Evolutionary conservation across 2,888 invertebrate genomes (phyloP).

Genomic region (Cantharis rufa): DNA sequence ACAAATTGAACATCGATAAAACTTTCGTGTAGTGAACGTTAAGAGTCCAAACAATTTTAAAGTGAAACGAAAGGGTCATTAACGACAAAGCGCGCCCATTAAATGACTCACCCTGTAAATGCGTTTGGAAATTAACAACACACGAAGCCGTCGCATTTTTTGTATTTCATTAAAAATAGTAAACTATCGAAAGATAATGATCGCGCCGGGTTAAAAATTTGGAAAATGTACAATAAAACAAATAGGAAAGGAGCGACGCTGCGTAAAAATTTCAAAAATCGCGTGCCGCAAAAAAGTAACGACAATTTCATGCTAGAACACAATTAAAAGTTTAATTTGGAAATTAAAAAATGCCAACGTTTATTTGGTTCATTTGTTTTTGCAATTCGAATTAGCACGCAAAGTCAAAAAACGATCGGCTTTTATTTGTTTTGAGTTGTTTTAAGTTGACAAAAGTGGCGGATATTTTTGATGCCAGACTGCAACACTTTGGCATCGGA

Average conservation of each 20-base stretch:
- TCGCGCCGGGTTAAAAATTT: neutral
- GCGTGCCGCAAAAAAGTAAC: neutral
- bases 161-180: neutral
- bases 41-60: neutral
- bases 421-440: neutral
- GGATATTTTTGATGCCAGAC: neutral
- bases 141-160: neutral
- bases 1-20: neutral
- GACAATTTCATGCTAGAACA: slow-evolving; percentile 1
- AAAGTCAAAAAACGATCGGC: neutral
- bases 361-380: neutral
- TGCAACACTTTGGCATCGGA: neutral
- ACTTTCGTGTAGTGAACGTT: neutral
- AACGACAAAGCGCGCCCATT: neutral
- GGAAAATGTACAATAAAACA: neutral
- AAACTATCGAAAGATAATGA: neutral
- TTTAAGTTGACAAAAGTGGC: neutral
- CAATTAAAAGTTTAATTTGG: neutral
- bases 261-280: neutral
- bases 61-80: neutral
- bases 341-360: neutral
- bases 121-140: neutral
- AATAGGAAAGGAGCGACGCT: neutral
- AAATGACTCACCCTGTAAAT: neutral
- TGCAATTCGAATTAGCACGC: neutral